Evolutionary conservation across 2,113 vertebrate genomes (phyloP), one percentile per base, ranked within the genome.

Genomic region (Malaclemys terrapin): DNA sequence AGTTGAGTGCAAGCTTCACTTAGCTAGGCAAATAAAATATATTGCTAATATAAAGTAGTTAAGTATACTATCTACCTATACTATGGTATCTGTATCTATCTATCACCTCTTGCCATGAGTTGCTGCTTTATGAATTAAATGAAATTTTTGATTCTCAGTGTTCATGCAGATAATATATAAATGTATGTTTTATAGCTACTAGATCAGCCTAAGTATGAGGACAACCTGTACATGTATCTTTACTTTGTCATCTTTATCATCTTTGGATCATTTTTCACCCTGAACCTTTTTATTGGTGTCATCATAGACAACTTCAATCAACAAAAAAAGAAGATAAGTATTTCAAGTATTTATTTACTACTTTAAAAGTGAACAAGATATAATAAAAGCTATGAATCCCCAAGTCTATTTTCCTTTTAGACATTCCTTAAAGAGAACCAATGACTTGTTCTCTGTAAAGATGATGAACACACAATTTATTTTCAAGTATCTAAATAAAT

Each of bases 291-390:
- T 94, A 99, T 99, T 98, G 99, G 99, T 96, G 99, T 99, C 95
- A 99, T 99, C 96, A 99, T 99, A 96, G 99, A 99, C 98, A 99
- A 99, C 97, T 99, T 99, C 98, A 99, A 99, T 95, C 99, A 99
- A 96, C 99, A 99, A 97, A 99, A 99, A 98, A 99, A 99, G 98
- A 99, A 99, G 99, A 99, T 99, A 99, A 99, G 99, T 99, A 98
- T 98, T 97, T 59, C 14, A 95, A 93, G 94, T 75, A 22, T 83
- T 93, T 94, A 8, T 14, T 59, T 38, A 19, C 50, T 76, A 11
- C 3, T 82, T 47, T 72, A 42, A 14, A 45, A 78, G 75, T 47
- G 25, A 82, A 78, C 42, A 78, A 78, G 25, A 35, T 13, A 3
- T 82, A 84, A 84, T 49, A 16, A 80, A 80, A 80, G 42, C 45